Evolutionary conservation across 2,113 vertebrate genomes (phyloP), one percentile per base, ranked within the genome.

Genomic region (Xyrauchen texanus): DNA sequence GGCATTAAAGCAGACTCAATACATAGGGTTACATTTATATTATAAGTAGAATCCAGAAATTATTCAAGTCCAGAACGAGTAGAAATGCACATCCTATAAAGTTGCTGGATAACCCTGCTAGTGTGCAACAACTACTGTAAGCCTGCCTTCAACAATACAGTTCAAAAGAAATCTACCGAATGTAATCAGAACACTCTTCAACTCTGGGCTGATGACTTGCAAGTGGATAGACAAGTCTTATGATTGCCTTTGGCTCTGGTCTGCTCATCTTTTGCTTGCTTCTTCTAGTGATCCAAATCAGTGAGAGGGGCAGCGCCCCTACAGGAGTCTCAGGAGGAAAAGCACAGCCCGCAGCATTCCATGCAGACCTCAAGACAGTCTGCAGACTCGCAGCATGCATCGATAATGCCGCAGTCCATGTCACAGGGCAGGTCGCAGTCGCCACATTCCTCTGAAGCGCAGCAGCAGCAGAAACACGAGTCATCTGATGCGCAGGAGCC

Each of bases 321-420:
- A n/a, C 45, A 12, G 64, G 79, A 79, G 45, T 73, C 87, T 97
- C 94, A 99, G 87, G 97, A 98, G 85, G 97, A 98, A 91, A 99
- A 98, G 91, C 98, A 99, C 80, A 99, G 95, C 67, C 97, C 98
- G 3, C 98, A 99, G 91, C 98, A 99, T 92, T 99, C 98, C 97
- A 99, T 99, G 89, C 98, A 99, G 92, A 99, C 99, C 93, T 99
- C 98, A 85, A 99, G 93, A 91, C 98, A 99, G 94, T 99, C 97
- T 0, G 97, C 96, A 0, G 98, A 99, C 93, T 99, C 98, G 72
- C 98, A 99, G 94, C 98, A 99, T 83, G 97, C 98, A 55, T 99
- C 98, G 52, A 99, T 94, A 92, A 99, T 98, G 90, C 98, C 98
- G 68, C 98, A 99, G 95, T 99, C 98, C 93, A 97, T 96, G 93